Evolutionary conservation across 2,113 vertebrate genomes (phyloP).

Genomic region (Salvelinus sp.): DNA sequence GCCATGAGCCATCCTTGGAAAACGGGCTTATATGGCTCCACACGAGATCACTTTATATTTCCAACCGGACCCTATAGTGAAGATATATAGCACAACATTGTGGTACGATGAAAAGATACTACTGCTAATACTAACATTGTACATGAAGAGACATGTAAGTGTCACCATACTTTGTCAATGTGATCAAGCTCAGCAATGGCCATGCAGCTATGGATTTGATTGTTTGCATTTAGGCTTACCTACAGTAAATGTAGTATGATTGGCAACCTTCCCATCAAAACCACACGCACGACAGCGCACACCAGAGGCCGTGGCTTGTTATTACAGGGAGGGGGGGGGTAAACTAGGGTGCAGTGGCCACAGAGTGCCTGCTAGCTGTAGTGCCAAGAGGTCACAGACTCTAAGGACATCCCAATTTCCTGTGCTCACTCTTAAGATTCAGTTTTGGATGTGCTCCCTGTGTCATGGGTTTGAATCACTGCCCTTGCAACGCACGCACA

Average conservation of each 20-base stretch:
- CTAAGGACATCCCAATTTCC: slow-evolving; percentile 67
- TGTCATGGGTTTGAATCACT: slow-evolving; percentile 62
- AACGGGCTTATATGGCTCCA: slow-evolving; percentile 18
- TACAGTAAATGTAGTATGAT: slow-evolving; percentile 11
- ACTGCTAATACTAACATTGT: background rate
- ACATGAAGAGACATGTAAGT: background rate
- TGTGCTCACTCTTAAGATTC: slow-evolving; percentile 59
- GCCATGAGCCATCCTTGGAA: slow-evolving; percentile 64
- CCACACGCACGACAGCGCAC: slow-evolving; percentile 27
- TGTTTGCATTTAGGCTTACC: background rate
- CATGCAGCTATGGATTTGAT: background rate
- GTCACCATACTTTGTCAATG: background rate
- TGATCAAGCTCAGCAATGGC: background rate
- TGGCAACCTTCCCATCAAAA: background rate
- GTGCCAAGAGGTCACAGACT: slow-evolving; percentile 57
- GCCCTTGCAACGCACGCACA: slow-evolving; percentile 5
- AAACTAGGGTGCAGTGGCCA: slow-evolving; percentile 24
- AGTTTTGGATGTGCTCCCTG: slow-evolving; percentile 55
- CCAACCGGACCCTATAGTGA: background rate
- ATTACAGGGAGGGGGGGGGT: slow-evolving; percentile 39
- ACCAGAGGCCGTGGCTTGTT: slow-evolving; percentile 46
- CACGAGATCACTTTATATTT: background rate
- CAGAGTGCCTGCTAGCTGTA: slow-evolving; percentile 34
- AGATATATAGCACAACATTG: background rate
- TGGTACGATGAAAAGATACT: background rate